Evolutionary conservation across 2,888 invertebrate species (phyloP).

Genomic region (Lycophotia porphyrea): DNA sequence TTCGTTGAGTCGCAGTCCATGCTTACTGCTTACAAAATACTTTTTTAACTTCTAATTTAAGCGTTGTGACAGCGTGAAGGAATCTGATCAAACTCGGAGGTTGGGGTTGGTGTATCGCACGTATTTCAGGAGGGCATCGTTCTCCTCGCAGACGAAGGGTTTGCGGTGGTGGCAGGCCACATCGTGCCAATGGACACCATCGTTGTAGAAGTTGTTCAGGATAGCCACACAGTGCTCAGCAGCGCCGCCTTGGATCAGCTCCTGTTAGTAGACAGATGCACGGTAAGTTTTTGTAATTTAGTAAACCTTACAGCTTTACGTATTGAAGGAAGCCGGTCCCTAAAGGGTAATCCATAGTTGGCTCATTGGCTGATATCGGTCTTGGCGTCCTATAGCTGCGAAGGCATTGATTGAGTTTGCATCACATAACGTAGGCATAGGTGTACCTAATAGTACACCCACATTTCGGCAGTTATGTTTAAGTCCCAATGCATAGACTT

Average conservation of each 20-base stretch:
- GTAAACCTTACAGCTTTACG: background rate
- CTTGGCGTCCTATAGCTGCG: background rate
- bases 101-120: conserved; percentile 95
- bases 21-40: conserved; percentile 58
- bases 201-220: conserved; percentile 97
- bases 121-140: conserved; percentile 95
- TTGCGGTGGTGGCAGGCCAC: conserved; percentile 97
- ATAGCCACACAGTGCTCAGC: conserved; percentile 96
- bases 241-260: conserved; percentile 95
- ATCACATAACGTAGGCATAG: no score
- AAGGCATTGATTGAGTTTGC: background rate
- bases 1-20: conserved; percentile 43
- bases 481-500: no score
- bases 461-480: no score
- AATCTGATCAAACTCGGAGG: conserved; percentile 91
- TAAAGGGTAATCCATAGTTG: background rate
- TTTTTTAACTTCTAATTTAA: conserved; percentile 38
- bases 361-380: background rate
- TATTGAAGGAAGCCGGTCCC: background rate
- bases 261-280: conserved; percentile 78
- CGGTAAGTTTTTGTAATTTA: background rate
- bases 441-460: no score
- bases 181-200: conserved; percentile 97
- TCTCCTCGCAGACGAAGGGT: conserved; percentile 97
- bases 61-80: conserved; percentile 43